Percentiles rank a stretch among this genome's conserved stretches.
Evolutionary conservation across 1,140 invertebrate genomes (phyloP).

Genomic region (Zaprionus gabonicus): DNA sequence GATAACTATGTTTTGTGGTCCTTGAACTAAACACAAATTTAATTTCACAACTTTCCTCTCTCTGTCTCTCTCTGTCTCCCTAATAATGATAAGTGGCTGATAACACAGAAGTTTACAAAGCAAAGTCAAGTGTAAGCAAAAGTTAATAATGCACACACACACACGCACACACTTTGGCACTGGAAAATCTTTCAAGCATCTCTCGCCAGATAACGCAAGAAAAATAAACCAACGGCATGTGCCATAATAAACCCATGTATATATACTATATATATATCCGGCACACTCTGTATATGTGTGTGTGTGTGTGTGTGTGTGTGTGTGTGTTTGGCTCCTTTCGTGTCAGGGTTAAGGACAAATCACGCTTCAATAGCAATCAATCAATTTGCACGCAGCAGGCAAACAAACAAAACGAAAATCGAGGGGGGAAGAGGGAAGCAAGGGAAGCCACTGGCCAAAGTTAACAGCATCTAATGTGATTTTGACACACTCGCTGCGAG

Average conservation of each 20-base stretch:
- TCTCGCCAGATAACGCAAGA: conserved; percentile 18
- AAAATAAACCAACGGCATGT: conserved; percentile 24
- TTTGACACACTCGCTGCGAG: conserved; percentile 67
- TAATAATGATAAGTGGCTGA: conserved; percentile 52
- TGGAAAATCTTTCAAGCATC: conserved; percentile 13
- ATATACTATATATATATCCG: conserved; percentile 2
- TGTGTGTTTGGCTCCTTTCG: conserved; percentile 27
- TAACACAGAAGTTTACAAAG: conserved; percentile 61
- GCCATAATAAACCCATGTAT: conserved; percentile 19
- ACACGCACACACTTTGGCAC: conserved; percentile 12
- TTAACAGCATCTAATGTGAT: conserved; percentile 81
- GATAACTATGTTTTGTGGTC: background rate
- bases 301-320: conserved; percentile 25
- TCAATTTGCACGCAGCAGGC: conserved; percentile 65
- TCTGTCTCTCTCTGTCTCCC: background rate
- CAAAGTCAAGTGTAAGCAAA: conserved; percentile 66
- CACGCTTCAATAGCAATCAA: conserved; percentile 80
- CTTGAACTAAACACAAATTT: background rate
- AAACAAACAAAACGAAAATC: conserved; percentile 67
- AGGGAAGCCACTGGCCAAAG: conserved; percentile 55
- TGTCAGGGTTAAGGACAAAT: conserved; percentile 75
- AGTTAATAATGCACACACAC: conserved; percentile 58
- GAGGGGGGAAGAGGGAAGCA: background rate
- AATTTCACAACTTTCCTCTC: background rate
- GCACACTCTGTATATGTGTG: conserved; percentile 13